Percentiles rank a stretch among this genome's conserved stretches.
Conservation (phyloP, 2,797 vertebrate species). For the Leptodactylus fallax region DNA sequence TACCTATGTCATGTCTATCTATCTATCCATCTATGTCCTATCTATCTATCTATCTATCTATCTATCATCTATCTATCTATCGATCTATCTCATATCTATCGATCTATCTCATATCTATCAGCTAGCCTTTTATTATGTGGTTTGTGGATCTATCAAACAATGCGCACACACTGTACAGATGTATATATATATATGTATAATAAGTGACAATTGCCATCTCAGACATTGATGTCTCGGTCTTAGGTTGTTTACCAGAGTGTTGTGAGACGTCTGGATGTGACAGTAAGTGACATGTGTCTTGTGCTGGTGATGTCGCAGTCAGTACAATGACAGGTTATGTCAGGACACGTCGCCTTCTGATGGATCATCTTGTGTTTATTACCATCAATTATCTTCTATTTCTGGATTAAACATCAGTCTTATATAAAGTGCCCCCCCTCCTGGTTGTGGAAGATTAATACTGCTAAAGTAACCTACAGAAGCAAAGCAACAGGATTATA, state of each 20-base stretch:
- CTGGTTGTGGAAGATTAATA: not conserved
- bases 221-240: not conserved
- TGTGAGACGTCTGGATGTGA: not conserved
- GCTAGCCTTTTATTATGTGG: not conserved
- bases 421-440: not conserved
- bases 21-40: too few species aligned
- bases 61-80: not conserved
- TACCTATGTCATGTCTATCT: too few species aligned
- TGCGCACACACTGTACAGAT: not conserved
- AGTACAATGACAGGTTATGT: slow-evolving; percentile 9
- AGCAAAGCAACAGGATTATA: not conserved
- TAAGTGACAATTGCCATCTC: not conserved
- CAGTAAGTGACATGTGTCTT: not conserved
- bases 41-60: too few species aligned
- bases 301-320: not conserved
- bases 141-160: not conserved
- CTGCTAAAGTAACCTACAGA: not conserved
- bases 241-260: not conserved
- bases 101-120: not conserved
- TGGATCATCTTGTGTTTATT: not conserved
- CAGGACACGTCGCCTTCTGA: slow-evolving; percentile 1
- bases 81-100: not conserved
- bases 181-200: not conserved
- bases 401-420: slow-evolving; percentile 8
- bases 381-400: slow-evolving; percentile 31